These are phyloP conservation scores for Aurelia aurita complex sp. Pacific DNA, from an alignment of 30 jellyfish, hydroid and myxozoan species.

Conservation along the genomic window DNA sequence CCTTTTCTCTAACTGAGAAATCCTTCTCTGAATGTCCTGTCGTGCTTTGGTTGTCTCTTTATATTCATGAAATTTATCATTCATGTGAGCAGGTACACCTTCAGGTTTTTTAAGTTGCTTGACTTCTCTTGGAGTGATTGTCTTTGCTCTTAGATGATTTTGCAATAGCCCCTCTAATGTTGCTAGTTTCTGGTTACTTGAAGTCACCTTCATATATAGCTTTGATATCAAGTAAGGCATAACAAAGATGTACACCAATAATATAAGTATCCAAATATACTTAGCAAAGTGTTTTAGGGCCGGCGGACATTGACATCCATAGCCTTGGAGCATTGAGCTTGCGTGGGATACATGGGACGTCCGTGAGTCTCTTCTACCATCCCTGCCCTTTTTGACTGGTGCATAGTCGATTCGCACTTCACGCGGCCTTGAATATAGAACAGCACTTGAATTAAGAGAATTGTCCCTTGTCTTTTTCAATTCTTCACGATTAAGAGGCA, in stretches of 20 bases:
- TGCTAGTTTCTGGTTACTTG: constrained; percentile 30
- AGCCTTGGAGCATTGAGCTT: constrained; percentile 71
- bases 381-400: constrained; percentile 54
- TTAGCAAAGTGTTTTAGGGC: constrained; percentile 68
- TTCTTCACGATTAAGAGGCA: constrained; percentile 54
- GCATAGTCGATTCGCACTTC: constrained; percentile 76
- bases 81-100: background rate
- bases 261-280: constrained; percentile 75
- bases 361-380: constrained; percentile 54
- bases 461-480: constrained; percentile 47
- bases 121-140: background rate
- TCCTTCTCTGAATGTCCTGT: background rate
- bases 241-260: constrained; percentile 69
- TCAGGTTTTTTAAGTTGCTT: background rate
- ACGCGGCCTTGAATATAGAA: constrained; percentile 59
- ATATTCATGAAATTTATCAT: background rate
- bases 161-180: constrained; percentile 29
- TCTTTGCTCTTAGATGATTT: background rate
- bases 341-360: constrained; percentile 64
- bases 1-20: background rate
- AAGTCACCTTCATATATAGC: constrained; percentile 34
- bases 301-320: constrained; percentile 82
- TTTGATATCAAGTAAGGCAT: constrained; percentile 78
- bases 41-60: background rate
- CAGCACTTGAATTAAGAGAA: constrained; percentile 62